Evolutionary conservation across 2,888 invertebrate species (phyloP).

Genomic region (Tanypteryx hageni): DNA sequence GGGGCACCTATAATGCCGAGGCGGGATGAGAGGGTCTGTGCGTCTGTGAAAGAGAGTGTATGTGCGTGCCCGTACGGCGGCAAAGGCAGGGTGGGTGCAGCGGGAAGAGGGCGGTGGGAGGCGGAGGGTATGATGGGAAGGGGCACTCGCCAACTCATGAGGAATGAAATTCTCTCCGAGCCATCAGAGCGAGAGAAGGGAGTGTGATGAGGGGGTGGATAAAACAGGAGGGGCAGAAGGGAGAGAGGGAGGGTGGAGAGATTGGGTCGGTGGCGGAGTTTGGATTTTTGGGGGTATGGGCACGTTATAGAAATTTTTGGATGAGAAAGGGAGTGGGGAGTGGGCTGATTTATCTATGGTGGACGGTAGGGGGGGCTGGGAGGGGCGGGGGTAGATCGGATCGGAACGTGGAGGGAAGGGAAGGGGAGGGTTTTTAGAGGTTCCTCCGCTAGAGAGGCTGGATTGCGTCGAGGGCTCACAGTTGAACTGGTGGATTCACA

Average conservation of each 20-base stretch:
- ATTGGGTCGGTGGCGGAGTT: not conserved
- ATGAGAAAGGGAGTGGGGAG: not conserved
- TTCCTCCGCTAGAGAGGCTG: not conserved
- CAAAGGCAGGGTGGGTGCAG: not conserved
- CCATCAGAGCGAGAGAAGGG: slow-evolving; percentile 48
- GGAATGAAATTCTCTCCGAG: slow-evolving; percentile 51
- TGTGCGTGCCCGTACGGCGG: not conserved
- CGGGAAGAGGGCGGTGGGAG: not conserved
- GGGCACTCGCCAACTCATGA: slow-evolving; percentile 45
- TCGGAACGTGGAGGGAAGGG: not conserved
- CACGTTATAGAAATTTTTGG: not conserved
- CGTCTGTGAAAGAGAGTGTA: not conserved
- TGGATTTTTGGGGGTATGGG: not conserved
- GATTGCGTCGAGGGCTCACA: slow-evolving; percentile 45
- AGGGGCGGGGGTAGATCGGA: too few species aligned
- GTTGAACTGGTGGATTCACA: slow-evolving; percentile 36
- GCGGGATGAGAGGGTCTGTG: not conserved
- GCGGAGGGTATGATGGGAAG: not conserved
- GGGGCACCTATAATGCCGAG: not conserved
- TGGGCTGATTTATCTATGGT: not conserved
- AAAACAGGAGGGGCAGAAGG: not conserved
- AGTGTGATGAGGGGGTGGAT: not conserved
- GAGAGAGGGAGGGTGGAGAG: not conserved
- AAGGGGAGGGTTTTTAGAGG: not conserved
- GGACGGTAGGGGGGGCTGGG: not conserved